phyloP scores from a whole-genome alignment of 1,140 invertebrate species.

The Phymorhynchus buccinoides region DNA sequence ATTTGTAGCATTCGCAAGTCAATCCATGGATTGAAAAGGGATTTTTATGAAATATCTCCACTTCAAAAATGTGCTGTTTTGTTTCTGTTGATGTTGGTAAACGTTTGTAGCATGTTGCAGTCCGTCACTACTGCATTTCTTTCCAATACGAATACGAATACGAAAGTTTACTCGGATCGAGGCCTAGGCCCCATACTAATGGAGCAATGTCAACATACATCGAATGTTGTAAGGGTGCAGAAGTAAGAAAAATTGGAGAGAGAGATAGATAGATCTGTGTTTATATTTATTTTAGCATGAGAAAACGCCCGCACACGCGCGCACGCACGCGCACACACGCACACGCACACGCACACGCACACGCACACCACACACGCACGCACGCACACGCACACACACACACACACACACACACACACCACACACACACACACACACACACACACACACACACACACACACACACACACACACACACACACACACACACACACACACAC shows the following conservation, averaged over 20 bases:
- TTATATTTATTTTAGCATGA: not conserved
- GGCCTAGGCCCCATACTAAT: not conserved
- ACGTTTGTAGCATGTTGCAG: not conserved
- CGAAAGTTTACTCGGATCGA: not conserved
- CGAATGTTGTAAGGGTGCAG: not conserved
- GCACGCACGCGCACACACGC: not conserved
- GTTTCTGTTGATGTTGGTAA: not conserved
- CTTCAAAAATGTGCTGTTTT: too few relatives aligned
- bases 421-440: too few relatives aligned
- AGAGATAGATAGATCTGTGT: too few relatives aligned
- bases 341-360: not conserved
- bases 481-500: not conserved
- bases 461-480: not conserved
- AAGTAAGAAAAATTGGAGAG: not conserved
- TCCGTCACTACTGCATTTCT: not conserved
- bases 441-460: slow-evolving; percentile 3
- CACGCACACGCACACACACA: too few relatives aligned
- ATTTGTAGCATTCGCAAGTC: not conserved
- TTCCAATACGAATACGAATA: not conserved
- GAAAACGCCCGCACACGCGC: not conserved
- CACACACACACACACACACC: too few relatives aligned
- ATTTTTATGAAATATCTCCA: not conserved
- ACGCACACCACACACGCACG: too few relatives aligned
- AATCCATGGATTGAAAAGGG: not conserved
- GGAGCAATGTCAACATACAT: not conserved